Evolutionary conservation across 2,113 vertebrate genomes (phyloP), one percentile per base, ranked within the genome.

Genomic region (Mionectes macconnelli): DNA sequence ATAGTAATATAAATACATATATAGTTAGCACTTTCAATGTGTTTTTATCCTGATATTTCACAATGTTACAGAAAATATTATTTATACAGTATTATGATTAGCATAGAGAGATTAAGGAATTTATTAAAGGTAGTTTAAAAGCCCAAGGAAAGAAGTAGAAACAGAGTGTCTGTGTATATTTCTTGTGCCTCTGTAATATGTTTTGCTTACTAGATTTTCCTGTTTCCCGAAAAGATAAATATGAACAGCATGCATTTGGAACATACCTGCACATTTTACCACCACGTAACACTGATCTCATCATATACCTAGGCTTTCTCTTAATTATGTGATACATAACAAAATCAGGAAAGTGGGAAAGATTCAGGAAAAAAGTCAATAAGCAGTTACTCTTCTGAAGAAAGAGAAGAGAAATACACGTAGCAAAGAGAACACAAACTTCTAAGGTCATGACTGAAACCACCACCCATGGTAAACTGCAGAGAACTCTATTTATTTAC

Each of bases 401-500:
- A 83, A 37, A 72, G 18, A 10, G 24, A 47, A 63, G 11, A 88
- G 12, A 86, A 93, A 52, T 69, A 45, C 31, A 37, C 4, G 18
- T 16, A 66, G n/a, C 19, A 77, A 72, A 93, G 52, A 75, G 39
- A 73, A 79, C 11, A 68, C 33, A 79, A 56, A 31, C 62, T 47
- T 81, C 39, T 81, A 63, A 90, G 76, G 91, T 92, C 77, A 39
- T 40, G 35, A 70, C 70, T 95, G 93, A 92, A 96, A 84, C 45
- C 37, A 75, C 75, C 63, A 75, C 66, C 37, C 83, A 76, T 14
- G 52, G 81, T 80, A 94, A 19, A 10, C 45, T 96, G 68, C 83
- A 92, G 67, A 90, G 81, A 81, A 42, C 20, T 90, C 73, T 67
- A 19, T 95, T 93, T 92, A 82, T 94, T 93, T 91, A 83, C 66